These are phyloP conservation scores for Pygathrix nemaeus DNA, from an alignment of 2,113 vertebrate species.

Conservation along the genomic window DNA sequence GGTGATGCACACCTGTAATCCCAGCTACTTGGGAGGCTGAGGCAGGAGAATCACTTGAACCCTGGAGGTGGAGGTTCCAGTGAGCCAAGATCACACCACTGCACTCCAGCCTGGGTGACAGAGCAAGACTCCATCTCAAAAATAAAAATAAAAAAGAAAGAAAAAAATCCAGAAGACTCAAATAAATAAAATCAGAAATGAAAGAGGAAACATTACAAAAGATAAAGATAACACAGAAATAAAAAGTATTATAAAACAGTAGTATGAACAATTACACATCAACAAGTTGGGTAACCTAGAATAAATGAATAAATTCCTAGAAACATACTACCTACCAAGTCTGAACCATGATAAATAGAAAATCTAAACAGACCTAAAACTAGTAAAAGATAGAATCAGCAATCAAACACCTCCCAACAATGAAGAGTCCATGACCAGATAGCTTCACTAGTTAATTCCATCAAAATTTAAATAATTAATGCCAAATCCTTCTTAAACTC, in stretches of 20 bases:
- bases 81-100: too few species aligned
- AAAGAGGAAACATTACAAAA: background rate
- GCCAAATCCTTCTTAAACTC: background rate
- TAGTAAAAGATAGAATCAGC: background rate
- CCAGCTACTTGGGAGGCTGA: too few species aligned
- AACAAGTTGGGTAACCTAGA: background rate
- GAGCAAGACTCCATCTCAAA: too few species aligned
- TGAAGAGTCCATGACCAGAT: background rate
- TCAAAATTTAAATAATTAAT: background rate
- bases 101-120: too few species aligned
- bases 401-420: background rate
- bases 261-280: background rate
- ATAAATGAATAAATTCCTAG: background rate
- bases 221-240: background rate
- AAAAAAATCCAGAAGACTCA: background rate
- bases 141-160: too few species aligned
- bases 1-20: too few species aligned
- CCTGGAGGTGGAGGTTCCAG: too few species aligned
- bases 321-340: background rate
- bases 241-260: background rate
- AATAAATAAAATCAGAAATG: background rate
- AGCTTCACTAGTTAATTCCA: background rate
- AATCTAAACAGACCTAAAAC: background rate
- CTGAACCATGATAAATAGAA: background rate
- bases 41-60: too few species aligned